A percentile compares a stretch with the other conserved stretches of the same genome.
Evolutionary conservation across 1,140 invertebrate genomes (phyloP).

Genomic region (Panulirus ornatus): DNA sequence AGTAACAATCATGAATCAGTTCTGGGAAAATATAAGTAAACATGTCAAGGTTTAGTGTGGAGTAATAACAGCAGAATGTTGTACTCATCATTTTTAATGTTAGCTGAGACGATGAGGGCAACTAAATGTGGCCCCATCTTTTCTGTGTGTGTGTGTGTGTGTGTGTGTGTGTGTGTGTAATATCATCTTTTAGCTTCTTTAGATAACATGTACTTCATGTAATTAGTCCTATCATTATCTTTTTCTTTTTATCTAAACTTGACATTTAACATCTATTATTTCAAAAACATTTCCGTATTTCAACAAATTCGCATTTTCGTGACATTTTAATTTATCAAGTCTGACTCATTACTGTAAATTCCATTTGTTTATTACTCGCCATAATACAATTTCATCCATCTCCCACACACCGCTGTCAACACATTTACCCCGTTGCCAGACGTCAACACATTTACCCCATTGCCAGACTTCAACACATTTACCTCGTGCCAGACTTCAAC

Average conservation of each 20-base stretch:
- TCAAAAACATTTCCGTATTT: too few relatives aligned
- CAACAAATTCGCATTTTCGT: background rate
- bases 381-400: conserved; percentile 9
- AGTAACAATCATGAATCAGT: too few relatives aligned
- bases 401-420: background rate
- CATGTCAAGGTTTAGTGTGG: too few relatives aligned
- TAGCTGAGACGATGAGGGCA: too few relatives aligned
- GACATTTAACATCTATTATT: too few relatives aligned
- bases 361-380: background rate
- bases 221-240: too few relatives aligned
- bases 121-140: too few relatives aligned
- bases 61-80: too few relatives aligned
- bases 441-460: background rate
- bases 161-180: background rate
- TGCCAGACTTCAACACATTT: background rate
- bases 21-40: too few relatives aligned
- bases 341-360: background rate
- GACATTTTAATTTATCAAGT: background rate
- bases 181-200: background rate
- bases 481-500: background rate
- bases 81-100: too few relatives aligned
- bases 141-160: background rate
- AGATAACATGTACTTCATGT: too few relatives aligned
- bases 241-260: too few relatives aligned
- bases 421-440: background rate